These are phyloP conservation scores for Drepanosiphum platanoidis DNA, from an alignment of 2,888 invertebrate species.

Conservation along the genomic window DNA sequence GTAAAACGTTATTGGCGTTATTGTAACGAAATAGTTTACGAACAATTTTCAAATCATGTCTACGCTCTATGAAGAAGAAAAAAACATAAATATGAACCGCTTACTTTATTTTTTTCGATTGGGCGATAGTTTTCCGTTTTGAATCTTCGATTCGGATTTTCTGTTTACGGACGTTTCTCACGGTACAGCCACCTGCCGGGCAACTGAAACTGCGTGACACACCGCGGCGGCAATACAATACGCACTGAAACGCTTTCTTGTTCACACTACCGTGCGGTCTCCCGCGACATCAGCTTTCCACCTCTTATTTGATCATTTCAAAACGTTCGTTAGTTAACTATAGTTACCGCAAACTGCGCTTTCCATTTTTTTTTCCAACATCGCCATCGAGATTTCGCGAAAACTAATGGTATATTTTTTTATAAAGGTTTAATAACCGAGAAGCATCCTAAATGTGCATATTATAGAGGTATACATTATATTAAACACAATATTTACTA, in stretches of 20 bases:
- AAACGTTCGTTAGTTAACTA: background rate
- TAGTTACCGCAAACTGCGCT: slow-evolving; percentile 11
- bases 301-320: slow-evolving; percentile 29
- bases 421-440: background rate
- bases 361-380: slow-evolving; percentile 39
- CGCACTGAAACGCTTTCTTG: slow-evolving; percentile 58
- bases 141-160: background rate
- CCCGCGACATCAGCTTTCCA: slow-evolving; percentile 46
- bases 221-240: slow-evolving; percentile 29
- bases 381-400: background rate
- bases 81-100: too few relatives aligned
- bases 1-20: too few relatives aligned
- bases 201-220: slow-evolving; percentile 29
- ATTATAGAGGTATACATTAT: too few relatives aligned
- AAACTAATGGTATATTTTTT: background rate
- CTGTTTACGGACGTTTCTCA: background rate
- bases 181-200: background rate
- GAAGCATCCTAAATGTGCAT: too few relatives aligned
- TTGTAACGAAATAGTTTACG: background rate
- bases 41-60: background rate
- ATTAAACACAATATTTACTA: background rate
- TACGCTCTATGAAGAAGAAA: background rate
- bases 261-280: slow-evolving; percentile 16
- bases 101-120: background rate
- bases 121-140: background rate